Base-by-base conservation (phyloP, 2,888 invertebrate genomes). In the Merodon equestris region DNA sequence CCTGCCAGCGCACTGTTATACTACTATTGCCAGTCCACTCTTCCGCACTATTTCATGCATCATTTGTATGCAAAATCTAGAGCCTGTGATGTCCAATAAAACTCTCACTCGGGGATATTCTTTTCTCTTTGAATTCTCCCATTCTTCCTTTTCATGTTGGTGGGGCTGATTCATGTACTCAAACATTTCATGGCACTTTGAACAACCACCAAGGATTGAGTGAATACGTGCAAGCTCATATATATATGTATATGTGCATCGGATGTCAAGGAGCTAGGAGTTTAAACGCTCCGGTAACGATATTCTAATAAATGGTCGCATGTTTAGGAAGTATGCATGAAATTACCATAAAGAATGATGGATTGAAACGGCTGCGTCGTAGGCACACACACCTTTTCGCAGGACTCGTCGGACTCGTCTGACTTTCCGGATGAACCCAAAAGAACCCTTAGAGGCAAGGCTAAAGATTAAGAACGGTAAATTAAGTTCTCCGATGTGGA, bases 61-160 rank as follows among this genome's bases (percentile, higher is more conserved):
- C 77, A 77, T 77, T 77, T 77, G 77, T 77, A 77, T 77, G 77
- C 77, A 77, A 77, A 77, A 73, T 73, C 77, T 73, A 77, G 57
- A 68, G 67, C 58, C 76, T 50, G 15, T 67, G 76, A 72, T 72
- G 76, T 72, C 72, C 72, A 77, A 77, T 77, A 77, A 77, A 77
- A 77, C 72, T 51, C 72, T 67, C 76, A 57, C 66, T 47, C 73
- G 36, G 63, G 56, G 53, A 61, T 72, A 45, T 63, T 63, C 63
- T 14, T 58, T 64, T 71, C n/a, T n/a, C n/a, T n/a, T n/a, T n/a
- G n/a, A n/a, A n/a, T n/a, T n/a, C n/a, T n/a, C n/a, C n/a, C 27
- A 7, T 27, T 7, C 27, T 27, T 27, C 7, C 7, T 27, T 4
- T 27, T 27, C 7, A 7, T 7, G 2, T 27, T 27, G 27, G 3